Percentiles rank a stretch among this genome's conserved stretches.
phyloP scores from a whole-genome alignment of 2,797 vertebrate genomes.

The Morelia viridis region DNA sequence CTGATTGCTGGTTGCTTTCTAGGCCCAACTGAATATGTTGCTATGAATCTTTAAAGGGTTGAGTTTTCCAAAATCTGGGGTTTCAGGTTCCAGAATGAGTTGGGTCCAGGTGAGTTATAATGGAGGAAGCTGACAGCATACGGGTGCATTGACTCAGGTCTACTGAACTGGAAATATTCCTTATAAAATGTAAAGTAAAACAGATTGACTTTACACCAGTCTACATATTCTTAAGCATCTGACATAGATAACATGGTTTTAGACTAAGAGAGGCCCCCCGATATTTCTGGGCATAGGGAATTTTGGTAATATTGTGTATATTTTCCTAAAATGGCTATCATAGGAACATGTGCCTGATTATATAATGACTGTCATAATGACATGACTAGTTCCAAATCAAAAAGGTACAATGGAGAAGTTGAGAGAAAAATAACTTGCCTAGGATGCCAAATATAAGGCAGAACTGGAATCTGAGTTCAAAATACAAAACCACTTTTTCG shows the following conservation, averaged over 20 bases:
- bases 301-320: not conserved
- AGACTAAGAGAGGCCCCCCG: not conserved
- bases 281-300: not conserved
- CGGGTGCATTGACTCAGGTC: not conserved
- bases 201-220: not conserved
- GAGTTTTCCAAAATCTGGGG: not conserved
- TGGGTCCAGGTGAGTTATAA: not conserved
- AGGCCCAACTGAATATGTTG: not conserved
- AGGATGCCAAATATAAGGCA: not conserved
- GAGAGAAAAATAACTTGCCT: not conserved
- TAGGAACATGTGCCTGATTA: not conserved
- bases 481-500: not conserved
- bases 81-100: not conserved
- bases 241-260: not conserved
- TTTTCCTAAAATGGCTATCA: not conserved
- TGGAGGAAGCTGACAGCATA: not conserved
- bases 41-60: not conserved
- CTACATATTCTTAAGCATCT: not conserved
- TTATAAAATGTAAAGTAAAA: not conserved
- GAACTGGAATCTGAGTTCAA: not conserved
- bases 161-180: not conserved
- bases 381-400: not conserved
- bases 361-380: not conserved
- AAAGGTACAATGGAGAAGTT: not conserved
- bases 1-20: not conserved